These are phyloP conservation scores for Brachystomella parvula DNA, from an alignment of 1,140 invertebrate genomes.

Conservation along the genomic window DNA sequence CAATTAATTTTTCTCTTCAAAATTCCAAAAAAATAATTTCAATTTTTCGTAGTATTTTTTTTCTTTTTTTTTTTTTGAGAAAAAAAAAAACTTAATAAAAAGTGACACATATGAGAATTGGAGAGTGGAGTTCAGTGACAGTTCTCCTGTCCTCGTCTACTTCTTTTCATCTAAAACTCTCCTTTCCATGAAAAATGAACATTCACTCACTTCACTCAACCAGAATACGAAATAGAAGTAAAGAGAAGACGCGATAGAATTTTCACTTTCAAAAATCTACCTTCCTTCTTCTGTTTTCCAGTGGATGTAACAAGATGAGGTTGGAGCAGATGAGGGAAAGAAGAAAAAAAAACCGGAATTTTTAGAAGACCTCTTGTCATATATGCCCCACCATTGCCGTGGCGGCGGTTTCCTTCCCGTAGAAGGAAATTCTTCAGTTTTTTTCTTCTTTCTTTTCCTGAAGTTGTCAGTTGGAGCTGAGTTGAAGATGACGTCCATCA, in stretches of 20 bases:
- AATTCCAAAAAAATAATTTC: neutral
- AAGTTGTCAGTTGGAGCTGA: neutral
- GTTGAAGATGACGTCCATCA: conserved; percentile 20
- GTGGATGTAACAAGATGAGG: too few species aligned
- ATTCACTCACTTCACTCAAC: conserved; percentile 30
- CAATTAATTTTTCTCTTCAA: too few species aligned
- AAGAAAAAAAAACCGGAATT: too few species aligned
- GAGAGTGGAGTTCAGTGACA: conserved; percentile 17
- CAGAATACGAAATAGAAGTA: neutral
- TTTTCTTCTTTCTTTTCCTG: neutral
- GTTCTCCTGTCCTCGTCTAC: neutral
- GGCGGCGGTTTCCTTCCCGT: neutral
- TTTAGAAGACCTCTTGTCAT: too few species aligned
- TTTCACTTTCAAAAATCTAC: conserved; percentile 14
- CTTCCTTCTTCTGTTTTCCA: conserved; percentile 13
- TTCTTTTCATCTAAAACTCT: conserved; percentile 37
- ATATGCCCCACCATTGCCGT: neutral
- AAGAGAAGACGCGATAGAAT: neutral
- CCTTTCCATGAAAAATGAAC: conserved; percentile 39
- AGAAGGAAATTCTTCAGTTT: neutral
- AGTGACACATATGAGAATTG: too few species aligned
- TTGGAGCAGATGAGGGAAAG: too few species aligned
- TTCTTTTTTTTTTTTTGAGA: neutral
- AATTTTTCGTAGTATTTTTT: neutral
- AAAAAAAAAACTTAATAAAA: too few species aligned